Evolutionary conservation across 1,140 invertebrate genomes (phyloP), one percentile per base, ranked within the genome.

Genomic region (Homalodisca vitripennis): DNA sequence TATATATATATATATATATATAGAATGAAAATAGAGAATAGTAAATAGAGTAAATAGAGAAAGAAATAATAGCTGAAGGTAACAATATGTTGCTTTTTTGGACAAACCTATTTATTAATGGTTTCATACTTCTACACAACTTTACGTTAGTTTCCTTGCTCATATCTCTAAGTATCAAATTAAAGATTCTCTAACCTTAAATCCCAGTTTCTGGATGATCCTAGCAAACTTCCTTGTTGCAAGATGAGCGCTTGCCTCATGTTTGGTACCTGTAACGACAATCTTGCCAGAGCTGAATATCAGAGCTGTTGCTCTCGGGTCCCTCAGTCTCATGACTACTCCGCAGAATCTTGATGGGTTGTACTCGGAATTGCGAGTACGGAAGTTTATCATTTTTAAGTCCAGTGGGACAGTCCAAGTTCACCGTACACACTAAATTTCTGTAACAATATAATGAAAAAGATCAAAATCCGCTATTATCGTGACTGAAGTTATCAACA

Each of bases 211-310:
- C 78, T 99, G 97, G 66, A 99, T 92, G 77, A 99, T 99, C 78
- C 97, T 86, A 14, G 97, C 95, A 86, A 99, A 99, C 81, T 99
- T 99, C 75, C 96, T 87, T 0, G 95, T 92, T 14, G 97, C 98
- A 71, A 99, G 82, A 77, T 93, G 87, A 0, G 95, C 95, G 79
- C 95, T 90, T 68, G 94, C 89, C 82, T 99, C 98, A 82, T 94
- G 97, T 83, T 95, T 96, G 0, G 97, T 94, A 20, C 98, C 98
- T 0, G 98, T 99, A 75, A 97, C 98, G 0, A 99, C 97, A 81
- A 99, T 92, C 86, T 99, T 99, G 0, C 98, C 98, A 10, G 97
- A 98, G 72, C 92, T 91, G 78, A 99, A 99, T 60, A 99, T 98
- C 1, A 99, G 82, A 14, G 98, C 98, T 6, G 98, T 99, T 22